These are phyloP conservation scores for Reticulitermes speratus DNA, from an alignment of 1,140 invertebrate species.

Conservation along the genomic window DNA sequence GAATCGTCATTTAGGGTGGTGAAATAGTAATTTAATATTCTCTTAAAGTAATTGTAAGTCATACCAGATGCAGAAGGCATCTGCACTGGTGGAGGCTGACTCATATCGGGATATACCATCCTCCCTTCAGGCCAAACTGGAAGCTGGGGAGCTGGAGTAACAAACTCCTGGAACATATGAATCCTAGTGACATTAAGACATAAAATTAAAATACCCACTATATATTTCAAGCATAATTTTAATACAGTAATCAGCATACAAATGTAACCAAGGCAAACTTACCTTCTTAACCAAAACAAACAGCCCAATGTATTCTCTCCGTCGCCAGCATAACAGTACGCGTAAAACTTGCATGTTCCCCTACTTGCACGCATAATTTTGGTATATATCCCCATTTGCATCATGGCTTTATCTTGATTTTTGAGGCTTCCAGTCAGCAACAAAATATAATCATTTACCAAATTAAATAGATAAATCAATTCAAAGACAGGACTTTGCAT, in stretches of 20 bases:
- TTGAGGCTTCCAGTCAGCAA: not conserved
- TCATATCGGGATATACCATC: not conserved
- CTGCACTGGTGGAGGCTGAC: not conserved
- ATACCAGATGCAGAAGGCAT: not conserved
- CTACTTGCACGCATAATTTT: not conserved
- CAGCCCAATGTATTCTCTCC: not conserved
- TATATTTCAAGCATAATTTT: not conserved
- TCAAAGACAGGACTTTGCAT: not conserved
- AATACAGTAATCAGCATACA: not conserved
- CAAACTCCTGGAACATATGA: not conserved
- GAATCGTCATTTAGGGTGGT: conserved; percentile 17
- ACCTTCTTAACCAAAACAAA: not conserved
- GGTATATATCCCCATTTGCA: not conserved
- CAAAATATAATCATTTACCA: not conserved
- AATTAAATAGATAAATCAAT: not conserved
- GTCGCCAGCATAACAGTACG: not conserved
- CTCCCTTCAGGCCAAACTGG: not conserved
- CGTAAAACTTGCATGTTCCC: too few species aligned
- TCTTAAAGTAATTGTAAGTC: not conserved
- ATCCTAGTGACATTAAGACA: not conserved
- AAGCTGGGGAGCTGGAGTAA: not conserved
- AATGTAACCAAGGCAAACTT: not conserved
- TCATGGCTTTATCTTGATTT: not conserved
- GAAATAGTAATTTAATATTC: not conserved
- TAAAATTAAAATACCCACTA: not conserved